Conservation (phyloP, 2,113 vertebrate species). For the sheep (Ovis aries) region ARS-UI_Ramb_v3.0 NC_056060.1:43767501-43768000, state of each 20-base stretch:
- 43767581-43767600: background rate
- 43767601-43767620: background rate
- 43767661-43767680: background rate
- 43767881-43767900: background rate
- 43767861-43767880: background rate
- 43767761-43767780: background rate
- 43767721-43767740: background rate
- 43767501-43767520: background rate
- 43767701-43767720: background rate
- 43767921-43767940: background rate
- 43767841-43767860: background rate
- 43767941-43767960: background rate
- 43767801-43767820: background rate
- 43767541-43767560: background rate
- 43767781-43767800: background rate
- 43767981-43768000: background rate
- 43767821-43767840: background rate
- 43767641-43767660: background rate
- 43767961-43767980: background rate
- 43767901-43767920: background rate
- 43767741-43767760: background rate
- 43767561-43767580: background rate
- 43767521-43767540: background rate
- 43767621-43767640: background rate
- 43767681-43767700: background rate